These are phyloP conservation scores for Musca domestica DNA, from an alignment of 1,140 invertebrate species.

Conservation along the genomic window DNA sequence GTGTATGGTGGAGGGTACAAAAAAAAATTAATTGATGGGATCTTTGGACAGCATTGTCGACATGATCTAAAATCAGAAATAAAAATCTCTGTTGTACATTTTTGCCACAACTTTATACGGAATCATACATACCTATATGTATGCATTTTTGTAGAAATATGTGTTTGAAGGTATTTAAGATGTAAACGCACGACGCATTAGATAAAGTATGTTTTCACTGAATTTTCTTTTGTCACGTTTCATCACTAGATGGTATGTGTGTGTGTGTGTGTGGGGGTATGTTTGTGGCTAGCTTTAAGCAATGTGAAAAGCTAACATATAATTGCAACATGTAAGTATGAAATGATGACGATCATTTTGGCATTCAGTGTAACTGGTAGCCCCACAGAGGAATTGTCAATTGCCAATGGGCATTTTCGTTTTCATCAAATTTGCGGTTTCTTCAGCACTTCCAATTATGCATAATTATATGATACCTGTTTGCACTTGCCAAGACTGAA, in stretches of 20 bases:
- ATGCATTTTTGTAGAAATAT: no score
- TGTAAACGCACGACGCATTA: no score
- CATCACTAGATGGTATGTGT: not conserved
- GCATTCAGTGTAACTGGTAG: not conserved
- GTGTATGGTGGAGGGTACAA: no score
- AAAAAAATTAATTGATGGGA: no score
- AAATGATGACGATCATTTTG: no score
- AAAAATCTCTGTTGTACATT: no score
- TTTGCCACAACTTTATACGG: no score
- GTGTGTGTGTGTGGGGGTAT: not conserved
- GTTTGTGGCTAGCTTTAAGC: not conserved
- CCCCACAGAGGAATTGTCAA: not conserved
- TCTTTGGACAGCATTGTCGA: no score
- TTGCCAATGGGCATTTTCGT: not conserved
- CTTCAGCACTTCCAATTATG: constrained; percentile 11
- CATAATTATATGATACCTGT: not conserved
- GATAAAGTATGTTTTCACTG: not conserved
- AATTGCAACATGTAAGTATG: not conserved
- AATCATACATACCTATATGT: no score
- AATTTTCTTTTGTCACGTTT: constrained; percentile 13
- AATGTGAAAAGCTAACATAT: not conserved
- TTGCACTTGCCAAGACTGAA: no score
- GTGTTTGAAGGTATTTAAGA: no score
- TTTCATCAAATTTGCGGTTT: constrained; percentile 1
- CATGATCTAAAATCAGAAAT: no score